These are phyloP conservation scores for Nezara viridula DNA, from an alignment of 2,888 invertebrate genomes.

Conservation along the genomic window DNA sequence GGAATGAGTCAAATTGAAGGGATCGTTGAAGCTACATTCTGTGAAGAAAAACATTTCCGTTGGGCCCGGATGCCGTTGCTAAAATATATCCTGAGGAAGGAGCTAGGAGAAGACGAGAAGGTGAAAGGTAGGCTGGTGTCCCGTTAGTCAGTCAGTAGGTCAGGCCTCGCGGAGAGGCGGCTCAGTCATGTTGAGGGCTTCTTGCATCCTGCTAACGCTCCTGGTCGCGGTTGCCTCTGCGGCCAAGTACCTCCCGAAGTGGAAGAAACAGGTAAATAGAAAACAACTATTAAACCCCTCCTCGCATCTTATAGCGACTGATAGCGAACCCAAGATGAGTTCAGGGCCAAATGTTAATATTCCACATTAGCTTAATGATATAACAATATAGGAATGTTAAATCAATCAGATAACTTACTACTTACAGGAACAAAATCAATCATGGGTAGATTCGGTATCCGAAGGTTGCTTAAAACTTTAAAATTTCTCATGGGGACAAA, in stretches of 20 bases:
- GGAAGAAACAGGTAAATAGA: conserved; percentile 80
- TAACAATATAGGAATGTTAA: too few species aligned
- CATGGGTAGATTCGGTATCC: too few species aligned
- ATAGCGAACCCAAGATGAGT: not conserved
- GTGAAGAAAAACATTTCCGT: not conserved
- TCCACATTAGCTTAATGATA: too few species aligned
- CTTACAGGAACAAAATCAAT: too few species aligned
- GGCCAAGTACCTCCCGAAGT: conserved; percentile 78
- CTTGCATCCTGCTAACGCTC: conserved; percentile 59
- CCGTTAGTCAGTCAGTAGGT: conserved; percentile 61
- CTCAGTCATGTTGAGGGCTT: conserved; percentile 46
- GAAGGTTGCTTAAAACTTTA: too few species aligned
- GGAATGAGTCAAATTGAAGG: not conserved
- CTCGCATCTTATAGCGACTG: not conserved
- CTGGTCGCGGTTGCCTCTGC: conserved; percentile 62
- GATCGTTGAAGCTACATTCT: not conserved
- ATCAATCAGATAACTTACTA: too few species aligned
- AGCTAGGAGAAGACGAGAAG: conserved; percentile 39
- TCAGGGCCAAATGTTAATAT: too few species aligned
- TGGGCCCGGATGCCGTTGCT: conserved; percentile 15
- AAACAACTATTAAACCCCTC: not conserved
- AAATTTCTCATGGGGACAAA: too few species aligned
- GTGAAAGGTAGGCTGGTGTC: conserved; percentile 51
- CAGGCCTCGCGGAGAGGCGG: conserved; percentile 36
- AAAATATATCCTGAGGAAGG: conserved; percentile 22